Conservation (phyloP, 2,888 invertebrate species). For the Andrena praecox region DNA sequence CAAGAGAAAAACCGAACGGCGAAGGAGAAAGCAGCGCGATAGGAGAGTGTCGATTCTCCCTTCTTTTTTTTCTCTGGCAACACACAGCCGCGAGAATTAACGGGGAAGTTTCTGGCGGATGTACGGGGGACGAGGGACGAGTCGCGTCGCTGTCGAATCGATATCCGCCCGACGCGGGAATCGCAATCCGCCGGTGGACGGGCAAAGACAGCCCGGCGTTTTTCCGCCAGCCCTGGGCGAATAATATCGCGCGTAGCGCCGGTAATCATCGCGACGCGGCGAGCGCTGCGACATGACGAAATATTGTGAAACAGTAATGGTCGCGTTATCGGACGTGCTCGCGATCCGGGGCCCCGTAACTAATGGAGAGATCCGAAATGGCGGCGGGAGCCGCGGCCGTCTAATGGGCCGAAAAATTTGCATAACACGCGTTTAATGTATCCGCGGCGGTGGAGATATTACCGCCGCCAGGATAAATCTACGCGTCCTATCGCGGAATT, state of each 20-base stretch:
- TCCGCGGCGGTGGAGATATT: conserved; percentile 41
- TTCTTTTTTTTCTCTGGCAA: neutral
- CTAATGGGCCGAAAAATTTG: conserved; percentile 63
- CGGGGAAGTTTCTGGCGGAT: conserved; percentile 26
- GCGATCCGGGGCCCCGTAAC: conserved; percentile 31
- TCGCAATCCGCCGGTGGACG: neutral
- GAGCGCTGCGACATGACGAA: conserved; percentile 26
- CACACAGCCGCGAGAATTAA: conserved; percentile 43
- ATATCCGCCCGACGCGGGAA: neutral
- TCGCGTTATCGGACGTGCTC: conserved; percentile 43
- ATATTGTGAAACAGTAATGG: conserved; percentile 40
- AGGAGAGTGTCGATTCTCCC: neutral
- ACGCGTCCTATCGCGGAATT: conserved; percentile 36
- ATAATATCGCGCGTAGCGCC: neutral
- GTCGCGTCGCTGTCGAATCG: conserved; percentile 10
- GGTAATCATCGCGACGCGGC: conserved; percentile 24
- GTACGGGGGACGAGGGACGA: neutral
- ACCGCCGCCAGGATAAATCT: neutral
- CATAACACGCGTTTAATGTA: conserved; percentile 55
- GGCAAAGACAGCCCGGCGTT: neutral
- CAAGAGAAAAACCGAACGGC: neutral
- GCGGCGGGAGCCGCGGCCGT: conserved; percentile 42
- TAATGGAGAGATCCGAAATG: conserved; percentile 60
- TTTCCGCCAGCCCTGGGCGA: neutral
- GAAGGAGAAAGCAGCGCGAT: neutral